These are phyloP conservation scores for Python bivittatus DNA, from an alignment of 2,113 vertebrate species.

Conservation along the genomic window DNA sequence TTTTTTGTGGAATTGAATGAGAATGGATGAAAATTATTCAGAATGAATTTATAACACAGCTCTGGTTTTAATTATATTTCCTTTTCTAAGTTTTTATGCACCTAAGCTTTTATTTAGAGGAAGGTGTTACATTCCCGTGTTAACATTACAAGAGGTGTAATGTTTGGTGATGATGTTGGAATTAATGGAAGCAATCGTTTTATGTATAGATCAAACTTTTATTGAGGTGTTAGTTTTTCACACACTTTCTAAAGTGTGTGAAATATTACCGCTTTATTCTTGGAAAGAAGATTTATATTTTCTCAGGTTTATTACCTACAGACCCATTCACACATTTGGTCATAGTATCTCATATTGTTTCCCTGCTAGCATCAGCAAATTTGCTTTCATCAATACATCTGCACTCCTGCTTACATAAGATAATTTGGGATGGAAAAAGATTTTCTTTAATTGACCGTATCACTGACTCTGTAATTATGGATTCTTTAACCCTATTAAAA, in stretches of 20 bases:
- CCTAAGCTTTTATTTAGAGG: background rate
- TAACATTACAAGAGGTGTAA: background rate
- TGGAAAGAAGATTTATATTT: slow-evolving; percentile 4
- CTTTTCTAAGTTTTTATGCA: background rate
- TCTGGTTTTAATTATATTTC: background rate
- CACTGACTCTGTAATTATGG: background rate
- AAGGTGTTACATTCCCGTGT: background rate
- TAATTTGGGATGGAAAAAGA: background rate
- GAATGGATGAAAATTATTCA: background rate
- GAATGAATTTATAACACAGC: background rate
- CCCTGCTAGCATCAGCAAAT: background rate
- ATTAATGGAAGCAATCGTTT: background rate
- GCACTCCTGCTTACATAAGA: background rate
- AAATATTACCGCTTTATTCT: background rate
- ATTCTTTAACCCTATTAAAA: slow-evolving; percentile 1
- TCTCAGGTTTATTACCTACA: background rate
- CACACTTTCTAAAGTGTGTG: background rate
- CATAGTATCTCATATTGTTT: background rate
- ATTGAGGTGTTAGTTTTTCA: background rate
- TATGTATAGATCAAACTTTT: background rate
- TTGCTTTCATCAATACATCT: background rate
- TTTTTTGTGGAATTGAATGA: background rate
- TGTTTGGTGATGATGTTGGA: background rate
- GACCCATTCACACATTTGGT: background rate
- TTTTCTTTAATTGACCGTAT: background rate